Evolutionary conservation across 2,797 vertebrate species (phyloP), one percentile per base, ranked within the genome.

Genomic region (Sebastes melanostomus): DNA sequence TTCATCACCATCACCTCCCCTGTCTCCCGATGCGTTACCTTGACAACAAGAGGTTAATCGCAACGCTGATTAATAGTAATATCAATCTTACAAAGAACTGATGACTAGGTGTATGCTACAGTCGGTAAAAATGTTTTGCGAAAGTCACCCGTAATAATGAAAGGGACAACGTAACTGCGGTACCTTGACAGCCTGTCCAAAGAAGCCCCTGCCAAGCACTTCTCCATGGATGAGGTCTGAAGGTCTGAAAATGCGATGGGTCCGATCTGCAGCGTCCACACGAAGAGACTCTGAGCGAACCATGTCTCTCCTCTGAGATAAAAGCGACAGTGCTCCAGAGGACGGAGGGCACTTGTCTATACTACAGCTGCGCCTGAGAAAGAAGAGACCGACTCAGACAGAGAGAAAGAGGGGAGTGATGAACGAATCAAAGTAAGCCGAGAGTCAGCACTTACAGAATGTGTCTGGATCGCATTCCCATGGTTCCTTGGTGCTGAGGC

Each of bases 1-100:
- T 99, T 99, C 96, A 99, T 99, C 79, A 98, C 98, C 98, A 99
- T 99, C 90, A 99, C 98, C 86, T 99, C 98, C 0, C 98, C 98
- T 0, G 98, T 99, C 89, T 97, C 96, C 80, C 96, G 94, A 88
- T 99, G 98, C 0, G 97, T 99, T 75, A 99, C 98, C 98, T 95
- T 83, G 24, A 88, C 13, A 78, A 25, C 34, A 72, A 67, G 1
- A 86, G n/a, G 6, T 80, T 27, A 8, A 34, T 78, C 18, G 72
- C 34, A 75, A 6, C 6, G 8, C 22, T 55, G 10, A 46, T 83
- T 66, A 66, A 38, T 36, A 36, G 36, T 36, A 36, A 58, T 60
- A 56, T 73, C 6, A 68, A 1, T 25, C 1, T 8, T 16, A 12
- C 42, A 62, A 59, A 52, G 2, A 68, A 58, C 7, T 29, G 27